Conservation (phyloP, 2,888 invertebrate genomes). For the Apoda limacodes region DNA sequence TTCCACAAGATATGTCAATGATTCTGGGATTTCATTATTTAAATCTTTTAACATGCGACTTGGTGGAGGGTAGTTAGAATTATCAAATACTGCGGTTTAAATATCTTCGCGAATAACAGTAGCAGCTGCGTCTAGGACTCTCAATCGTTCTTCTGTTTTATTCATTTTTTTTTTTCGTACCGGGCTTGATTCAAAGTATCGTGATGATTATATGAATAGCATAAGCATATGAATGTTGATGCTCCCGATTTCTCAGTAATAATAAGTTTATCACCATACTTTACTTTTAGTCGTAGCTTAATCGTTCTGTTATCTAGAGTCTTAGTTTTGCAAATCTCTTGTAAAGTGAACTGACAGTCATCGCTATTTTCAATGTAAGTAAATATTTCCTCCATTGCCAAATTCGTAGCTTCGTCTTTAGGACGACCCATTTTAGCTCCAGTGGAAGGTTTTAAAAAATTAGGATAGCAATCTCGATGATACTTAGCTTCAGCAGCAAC, state of each 20-base stretch:
- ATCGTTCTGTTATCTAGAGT: constrained; percentile 19
- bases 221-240: no score
- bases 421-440: constrained; percentile 30
- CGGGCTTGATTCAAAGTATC: constrained; percentile 20
- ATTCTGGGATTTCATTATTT: constrained; percentile 21
- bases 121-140: constrained; percentile 18
- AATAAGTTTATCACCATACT: constrained; percentile 29
- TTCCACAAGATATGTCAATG: constrained; percentile 19
- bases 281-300: constrained; percentile 24
- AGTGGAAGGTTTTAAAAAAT: constrained; percentile 27
- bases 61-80: constrained; percentile 25
- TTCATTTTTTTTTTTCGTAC: constrained; percentile 24
- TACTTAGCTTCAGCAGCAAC: no score
- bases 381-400: no score
- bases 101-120: constrained; percentile 16
- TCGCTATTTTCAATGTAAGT: constrained; percentile 15
- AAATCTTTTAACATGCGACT: constrained; percentile 24
- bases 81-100: constrained; percentile 12
- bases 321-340: constrained; percentile 17
- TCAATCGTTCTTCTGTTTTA: constrained; percentile 23
- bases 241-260: constrained; percentile 22
- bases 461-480: constrained; percentile 26
- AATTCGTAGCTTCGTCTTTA: constrained; percentile 25
- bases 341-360: constrained; percentile 16
- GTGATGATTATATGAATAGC: constrained; percentile 12